A percentile compares a stretch with the other conserved stretches of the same genome.
Conservation (phyloP, 1,140 invertebrate genomes). For the Bicyclus anynana region DNA sequence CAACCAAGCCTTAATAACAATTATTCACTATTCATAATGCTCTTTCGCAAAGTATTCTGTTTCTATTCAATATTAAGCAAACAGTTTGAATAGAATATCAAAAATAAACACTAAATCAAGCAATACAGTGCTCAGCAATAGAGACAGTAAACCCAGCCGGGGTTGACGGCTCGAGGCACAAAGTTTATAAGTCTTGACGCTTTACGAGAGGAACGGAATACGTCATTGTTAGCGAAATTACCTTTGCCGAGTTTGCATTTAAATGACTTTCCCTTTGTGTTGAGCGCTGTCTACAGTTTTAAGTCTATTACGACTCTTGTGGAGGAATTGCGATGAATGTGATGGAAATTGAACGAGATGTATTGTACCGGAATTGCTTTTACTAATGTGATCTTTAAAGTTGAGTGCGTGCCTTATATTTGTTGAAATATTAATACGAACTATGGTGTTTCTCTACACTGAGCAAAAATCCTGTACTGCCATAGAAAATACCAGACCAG, state of each 20-base stretch:
- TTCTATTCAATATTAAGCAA: no score
- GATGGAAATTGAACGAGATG: background rate
- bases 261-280: constrained; percentile 25
- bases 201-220: constrained; percentile 26
- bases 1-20: no score
- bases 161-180: constrained; percentile 16
- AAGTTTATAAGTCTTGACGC: constrained; percentile 29
- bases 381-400: background rate
- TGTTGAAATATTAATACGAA: no score
- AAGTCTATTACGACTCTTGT: constrained; percentile 14
- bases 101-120: no score
- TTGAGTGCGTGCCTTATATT: no score
- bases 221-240: constrained; percentile 29
- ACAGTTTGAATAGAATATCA: no score
- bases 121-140: background rate
- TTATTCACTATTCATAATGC: no score
- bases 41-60: no score
- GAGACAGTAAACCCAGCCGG: background rate
- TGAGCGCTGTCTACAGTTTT: constrained; percentile 17
- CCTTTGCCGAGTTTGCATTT: constrained; percentile 27
- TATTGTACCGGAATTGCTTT: background rate
- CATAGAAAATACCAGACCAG: no score
- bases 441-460: no score
- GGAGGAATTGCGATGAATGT: background rate
- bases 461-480: no score